Conservation (phyloP, 2,888 invertebrate genomes). For the Slavum lentiscoides region DNA sequence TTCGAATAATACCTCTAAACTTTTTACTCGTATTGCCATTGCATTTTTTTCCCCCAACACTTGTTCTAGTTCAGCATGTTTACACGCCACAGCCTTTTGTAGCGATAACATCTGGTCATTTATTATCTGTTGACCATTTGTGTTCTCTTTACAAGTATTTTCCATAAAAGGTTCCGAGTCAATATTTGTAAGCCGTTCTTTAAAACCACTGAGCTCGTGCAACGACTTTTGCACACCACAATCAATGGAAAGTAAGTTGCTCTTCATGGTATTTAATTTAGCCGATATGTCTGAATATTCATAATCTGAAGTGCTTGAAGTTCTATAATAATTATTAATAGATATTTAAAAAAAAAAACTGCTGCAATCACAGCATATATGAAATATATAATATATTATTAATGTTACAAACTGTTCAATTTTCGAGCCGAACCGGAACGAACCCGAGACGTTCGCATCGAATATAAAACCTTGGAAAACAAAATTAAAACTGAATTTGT, state of each 20-base stretch:
- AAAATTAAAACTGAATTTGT: no score
- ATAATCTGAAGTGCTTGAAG: slow-evolving; percentile 2
- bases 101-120: slow-evolving; percentile 45
- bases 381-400: no score
- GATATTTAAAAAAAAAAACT: no score
- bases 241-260: slow-evolving; percentile 45
- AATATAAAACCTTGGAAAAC: no score
- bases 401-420: no score
- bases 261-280: slow-evolving; percentile 44
- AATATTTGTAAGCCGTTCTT: slow-evolving; percentile 38
- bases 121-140: background rate
- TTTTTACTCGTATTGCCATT: slow-evolving; percentile 31
- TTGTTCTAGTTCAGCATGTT: slow-evolving; percentile 47
- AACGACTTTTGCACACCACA: slow-evolving; percentile 42
- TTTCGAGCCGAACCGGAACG: no score
- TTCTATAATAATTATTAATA: slow-evolving; percentile 14
- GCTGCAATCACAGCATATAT: no score
- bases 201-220: slow-evolving; percentile 40
- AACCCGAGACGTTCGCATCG: no score
- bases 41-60: slow-evolving; percentile 40
- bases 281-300: slow-evolving; percentile 4
- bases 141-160: slow-evolving; percentile 7
- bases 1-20: slow-evolving; percentile 23
- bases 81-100: slow-evolving; percentile 32
- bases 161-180: slow-evolving; percentile 1